Conservation (phyloP, 2,888 invertebrate genomes). For the Xestoiulus laeticollis region DNA sequence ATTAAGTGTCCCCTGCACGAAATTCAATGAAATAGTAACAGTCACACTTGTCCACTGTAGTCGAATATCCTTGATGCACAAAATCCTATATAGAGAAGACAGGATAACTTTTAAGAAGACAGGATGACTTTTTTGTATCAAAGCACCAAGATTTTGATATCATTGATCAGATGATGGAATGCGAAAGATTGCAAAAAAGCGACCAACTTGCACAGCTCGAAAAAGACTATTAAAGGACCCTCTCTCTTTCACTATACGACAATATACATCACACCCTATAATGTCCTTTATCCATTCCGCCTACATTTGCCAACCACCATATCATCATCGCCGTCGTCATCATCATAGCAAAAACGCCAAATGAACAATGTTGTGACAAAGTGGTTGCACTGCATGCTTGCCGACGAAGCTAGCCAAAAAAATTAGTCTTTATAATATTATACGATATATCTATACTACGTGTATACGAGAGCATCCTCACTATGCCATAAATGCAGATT, state of each 20-base stretch:
- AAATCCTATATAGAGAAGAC: background rate
- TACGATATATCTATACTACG: background rate
- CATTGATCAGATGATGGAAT: background rate
- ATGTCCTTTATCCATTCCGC: background rate
- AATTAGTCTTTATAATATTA: background rate
- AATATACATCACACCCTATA: slow-evolving; percentile 5
- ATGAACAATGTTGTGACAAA: slow-evolving; percentile 20
- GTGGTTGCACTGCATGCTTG: background rate
- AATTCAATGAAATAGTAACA: background rate
- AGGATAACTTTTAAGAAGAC: background rate
- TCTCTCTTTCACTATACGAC: background rate
- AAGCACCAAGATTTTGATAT: background rate
- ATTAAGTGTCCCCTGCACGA: too few relatives aligned
- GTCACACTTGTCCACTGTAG: background rate
- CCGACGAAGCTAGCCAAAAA: background rate
- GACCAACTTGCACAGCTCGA: slow-evolving; percentile 6
- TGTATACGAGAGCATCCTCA: background rate
- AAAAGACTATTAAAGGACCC: background rate
- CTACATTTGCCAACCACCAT: background rate
- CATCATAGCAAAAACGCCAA: background rate
- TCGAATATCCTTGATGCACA: background rate
- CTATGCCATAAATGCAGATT: background rate
- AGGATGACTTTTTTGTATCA: background rate
- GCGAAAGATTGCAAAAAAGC: background rate
- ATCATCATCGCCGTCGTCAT: background rate